Base-by-base conservation (phyloP, 2,113 vertebrate species). In the Muscicapa adusta region DNA sequence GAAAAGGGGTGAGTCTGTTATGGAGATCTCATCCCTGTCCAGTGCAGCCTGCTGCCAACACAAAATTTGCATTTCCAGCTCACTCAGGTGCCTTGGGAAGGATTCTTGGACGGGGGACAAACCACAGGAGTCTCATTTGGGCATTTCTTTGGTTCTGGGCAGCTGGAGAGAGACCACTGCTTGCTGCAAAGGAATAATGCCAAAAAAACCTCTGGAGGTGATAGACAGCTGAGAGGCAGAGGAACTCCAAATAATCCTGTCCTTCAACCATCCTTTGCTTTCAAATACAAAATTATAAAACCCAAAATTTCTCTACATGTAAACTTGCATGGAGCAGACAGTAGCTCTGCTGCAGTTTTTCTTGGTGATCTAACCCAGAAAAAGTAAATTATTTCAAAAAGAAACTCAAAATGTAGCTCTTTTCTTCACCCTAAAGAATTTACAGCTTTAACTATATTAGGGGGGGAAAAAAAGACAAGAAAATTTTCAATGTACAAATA, bases 51-150 rank as follows among this genome's bases (percentile, higher is more conserved):
- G 54, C 29, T 77, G 53, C 57, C 56, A 63, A 7, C 19, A 78
- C 81, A 78, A 14, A 12, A 62, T 60, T 70, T 66, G 50, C 42
- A 92, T 84, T 91, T 92, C 67, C 60, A 71, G 9, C 76, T 86
- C 58, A 0, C 31, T 80, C 67, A 20, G 47, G 68, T 83, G 72
- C 56, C 62, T 47, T 45, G 33, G 34, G 50, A 47, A 77, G 8
- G 23, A 1, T 83, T 53, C 15, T 88, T 61, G 29, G 67, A 48
- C 10, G 45, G 86, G 54, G 28, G 17, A 65, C 67, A 93, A 89
- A 54, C 63, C 63, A 38, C 72, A 26, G 56, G 63, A 81, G 13
- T 18, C 56, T 85, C 48, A 10, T 67, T 58, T 0, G 2, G 40
- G 51, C 12, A 17, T 58, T 70, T 14, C 5, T 4, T 12, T 89